Conservation (phyloP, 92 coral and sea anemone species). For the Phenganax marumi region DNA sequence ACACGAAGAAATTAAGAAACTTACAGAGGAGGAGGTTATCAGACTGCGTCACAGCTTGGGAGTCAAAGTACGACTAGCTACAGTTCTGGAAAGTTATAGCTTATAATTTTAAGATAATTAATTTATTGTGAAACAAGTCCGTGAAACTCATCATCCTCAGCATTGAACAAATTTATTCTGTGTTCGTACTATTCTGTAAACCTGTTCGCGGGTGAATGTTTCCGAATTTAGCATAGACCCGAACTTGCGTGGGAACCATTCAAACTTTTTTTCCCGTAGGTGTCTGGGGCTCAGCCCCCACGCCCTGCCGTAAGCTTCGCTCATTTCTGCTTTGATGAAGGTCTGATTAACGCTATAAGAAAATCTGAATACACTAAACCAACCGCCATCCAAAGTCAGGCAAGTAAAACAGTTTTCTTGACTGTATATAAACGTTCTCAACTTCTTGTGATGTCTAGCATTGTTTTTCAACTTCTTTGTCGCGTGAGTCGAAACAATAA, state of each 20-base stretch:
- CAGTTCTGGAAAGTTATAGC: too few relatives aligned
- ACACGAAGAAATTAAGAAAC: conserved; percentile 78
- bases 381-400: conserved; percentile 98
- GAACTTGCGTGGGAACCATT: too few relatives aligned
- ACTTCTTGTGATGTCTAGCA: too few relatives aligned
- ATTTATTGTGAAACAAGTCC: neutral
- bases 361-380: conserved; percentile 95
- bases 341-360: conserved; percentile 79
- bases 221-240: too few relatives aligned
- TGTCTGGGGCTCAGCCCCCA: conserved; percentile 92
- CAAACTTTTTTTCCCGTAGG: conserved; percentile 50
- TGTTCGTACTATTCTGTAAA: too few relatives aligned
- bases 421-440: neutral
- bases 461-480: too few relatives aligned
- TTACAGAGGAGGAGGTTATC: conserved; percentile 62
- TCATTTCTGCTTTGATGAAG: conserved; percentile 93
- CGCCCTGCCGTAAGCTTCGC: conserved; percentile 97
- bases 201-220: too few relatives aligned
- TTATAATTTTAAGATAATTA: neutral
- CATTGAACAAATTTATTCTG: too few relatives aligned
- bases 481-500: neutral
- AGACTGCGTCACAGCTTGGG: conserved; percentile 75
- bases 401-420: conserved; percentile 15
- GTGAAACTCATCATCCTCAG: neutral
- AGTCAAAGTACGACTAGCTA: conserved; percentile 63